Percentiles rank a stretch among this genome's conserved stretches.
Conservation (phyloP, 2,888 invertebrate species). For the Ochropleura leucogaster region DNA sequence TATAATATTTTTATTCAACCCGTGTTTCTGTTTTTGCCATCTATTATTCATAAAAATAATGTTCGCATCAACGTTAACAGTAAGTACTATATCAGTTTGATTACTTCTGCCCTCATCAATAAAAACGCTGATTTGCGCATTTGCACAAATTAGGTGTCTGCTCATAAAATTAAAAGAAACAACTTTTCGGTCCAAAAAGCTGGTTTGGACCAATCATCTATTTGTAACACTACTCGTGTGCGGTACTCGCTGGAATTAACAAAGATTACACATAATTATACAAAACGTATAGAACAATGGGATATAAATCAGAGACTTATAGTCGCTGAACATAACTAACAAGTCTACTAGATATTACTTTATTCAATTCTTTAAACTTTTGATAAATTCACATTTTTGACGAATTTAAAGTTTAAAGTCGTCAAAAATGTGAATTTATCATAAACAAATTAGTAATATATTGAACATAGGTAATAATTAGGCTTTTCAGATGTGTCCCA, state of each 20-base stretch:
- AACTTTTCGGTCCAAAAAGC: background rate
- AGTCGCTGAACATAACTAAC: background rate
- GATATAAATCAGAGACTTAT: conserved; percentile 10
- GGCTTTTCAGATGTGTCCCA: background rate
- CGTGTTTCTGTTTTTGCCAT: too few species aligned
- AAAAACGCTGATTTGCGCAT: background rate
- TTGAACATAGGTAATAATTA: conserved; percentile 2
- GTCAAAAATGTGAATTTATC: background rate
- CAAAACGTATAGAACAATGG: conserved; percentile 32
- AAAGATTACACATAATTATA: conserved; percentile 23
- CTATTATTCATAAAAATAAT: too few species aligned
- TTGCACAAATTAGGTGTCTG: background rate
- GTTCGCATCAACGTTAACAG: background rate
- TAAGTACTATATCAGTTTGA: background rate
- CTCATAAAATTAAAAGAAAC: background rate
- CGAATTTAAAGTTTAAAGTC: too few species aligned
- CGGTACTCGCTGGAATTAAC: conserved; percentile 16
- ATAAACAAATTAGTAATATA: background rate
- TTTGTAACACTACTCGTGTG: conserved; percentile 3
- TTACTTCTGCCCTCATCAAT: background rate
- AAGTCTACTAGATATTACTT: background rate
- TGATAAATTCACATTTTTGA: background rate
- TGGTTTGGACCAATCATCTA: background rate
- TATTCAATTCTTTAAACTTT: conserved; percentile 22
- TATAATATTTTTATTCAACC: too few species aligned